phyloP scores from a whole-genome alignment of 2,113 vertebrate genomes.

The Cairina moschata region DNA sequence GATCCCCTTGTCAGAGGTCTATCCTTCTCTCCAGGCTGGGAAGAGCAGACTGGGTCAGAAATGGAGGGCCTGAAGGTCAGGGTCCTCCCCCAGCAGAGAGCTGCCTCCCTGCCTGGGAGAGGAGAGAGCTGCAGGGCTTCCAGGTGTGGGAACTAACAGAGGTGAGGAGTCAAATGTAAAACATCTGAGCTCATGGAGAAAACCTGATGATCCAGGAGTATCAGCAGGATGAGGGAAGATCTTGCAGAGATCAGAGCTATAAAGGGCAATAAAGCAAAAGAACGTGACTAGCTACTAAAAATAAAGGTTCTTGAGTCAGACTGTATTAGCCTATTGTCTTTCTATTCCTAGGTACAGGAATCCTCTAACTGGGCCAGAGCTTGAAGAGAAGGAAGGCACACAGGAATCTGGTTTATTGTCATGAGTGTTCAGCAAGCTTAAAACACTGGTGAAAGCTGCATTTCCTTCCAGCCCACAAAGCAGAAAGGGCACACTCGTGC shows the following conservation, averaged over 20 bases:
- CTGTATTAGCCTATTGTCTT: not conserved
- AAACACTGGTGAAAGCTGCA: not conserved
- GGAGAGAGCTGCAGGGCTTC: not conserved
- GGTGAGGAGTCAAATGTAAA: not conserved
- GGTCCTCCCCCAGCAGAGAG: not conserved
- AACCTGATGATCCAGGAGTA: not conserved
- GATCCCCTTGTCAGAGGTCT: not conserved
- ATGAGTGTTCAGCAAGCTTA: not conserved
- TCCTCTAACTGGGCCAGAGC: not conserved
- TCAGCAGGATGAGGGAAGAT: not conserved
- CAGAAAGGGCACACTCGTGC: not conserved
- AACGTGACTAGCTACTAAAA: not conserved
- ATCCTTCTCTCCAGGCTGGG: not conserved
- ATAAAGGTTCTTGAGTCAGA: not conserved
- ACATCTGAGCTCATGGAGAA: not conserved
- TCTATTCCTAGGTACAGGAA: not conserved
- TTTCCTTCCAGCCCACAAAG: not conserved
- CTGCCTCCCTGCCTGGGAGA: not conserved
- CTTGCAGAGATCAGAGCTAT: not conserved
- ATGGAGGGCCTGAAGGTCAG: not conserved
- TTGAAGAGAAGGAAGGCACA: not conserved
- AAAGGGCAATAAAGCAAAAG: slow-evolving; percentile 7
- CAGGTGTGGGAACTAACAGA: not conserved
- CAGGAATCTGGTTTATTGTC: not conserved
- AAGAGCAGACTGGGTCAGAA: not conserved